Evolutionary conservation across 2,888 invertebrate genomes (phyloP).

Genomic region (Cantharis lateralis): DNA sequence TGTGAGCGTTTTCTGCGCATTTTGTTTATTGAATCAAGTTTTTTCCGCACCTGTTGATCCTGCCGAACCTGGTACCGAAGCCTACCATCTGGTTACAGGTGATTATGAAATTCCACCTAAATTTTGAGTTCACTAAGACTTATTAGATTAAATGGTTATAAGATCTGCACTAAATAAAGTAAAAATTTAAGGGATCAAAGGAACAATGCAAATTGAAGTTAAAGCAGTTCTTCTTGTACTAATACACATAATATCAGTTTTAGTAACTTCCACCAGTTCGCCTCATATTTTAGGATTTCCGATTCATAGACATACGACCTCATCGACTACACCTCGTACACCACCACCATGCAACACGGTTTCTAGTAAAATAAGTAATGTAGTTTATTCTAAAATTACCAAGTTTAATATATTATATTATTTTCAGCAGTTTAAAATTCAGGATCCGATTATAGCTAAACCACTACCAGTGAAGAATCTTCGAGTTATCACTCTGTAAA

Average conservation of each 20-base stretch:
- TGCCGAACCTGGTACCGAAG: not conserved
- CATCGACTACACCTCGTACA: not conserved
- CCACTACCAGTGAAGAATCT: not conserved
- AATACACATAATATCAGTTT: too few relatives aligned
- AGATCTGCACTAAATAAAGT: too few relatives aligned
- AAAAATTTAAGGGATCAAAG: too few relatives aligned
- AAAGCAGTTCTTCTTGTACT: too few relatives aligned
- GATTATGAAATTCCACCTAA: not conserved
- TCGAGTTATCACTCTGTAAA: too few relatives aligned
- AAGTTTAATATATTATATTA: not conserved
- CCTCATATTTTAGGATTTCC: not conserved
- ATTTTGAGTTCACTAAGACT: too few relatives aligned
- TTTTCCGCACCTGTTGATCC: not conserved
- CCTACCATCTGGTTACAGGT: not conserved
- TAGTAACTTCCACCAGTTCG: not conserved
- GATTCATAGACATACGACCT: too few relatives aligned
- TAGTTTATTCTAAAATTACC: not conserved
- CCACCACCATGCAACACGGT: not conserved
- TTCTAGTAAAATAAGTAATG: not conserved
- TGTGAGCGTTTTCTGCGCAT: not conserved
- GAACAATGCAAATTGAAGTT: too few relatives aligned
- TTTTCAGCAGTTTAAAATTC: not conserved
- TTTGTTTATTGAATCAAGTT: not conserved
- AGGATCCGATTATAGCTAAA: not conserved
- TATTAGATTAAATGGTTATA: too few relatives aligned